Base-by-base conservation (phyloP, 1,140 invertebrate species). In the Rhyzopertha dominica region DNA sequence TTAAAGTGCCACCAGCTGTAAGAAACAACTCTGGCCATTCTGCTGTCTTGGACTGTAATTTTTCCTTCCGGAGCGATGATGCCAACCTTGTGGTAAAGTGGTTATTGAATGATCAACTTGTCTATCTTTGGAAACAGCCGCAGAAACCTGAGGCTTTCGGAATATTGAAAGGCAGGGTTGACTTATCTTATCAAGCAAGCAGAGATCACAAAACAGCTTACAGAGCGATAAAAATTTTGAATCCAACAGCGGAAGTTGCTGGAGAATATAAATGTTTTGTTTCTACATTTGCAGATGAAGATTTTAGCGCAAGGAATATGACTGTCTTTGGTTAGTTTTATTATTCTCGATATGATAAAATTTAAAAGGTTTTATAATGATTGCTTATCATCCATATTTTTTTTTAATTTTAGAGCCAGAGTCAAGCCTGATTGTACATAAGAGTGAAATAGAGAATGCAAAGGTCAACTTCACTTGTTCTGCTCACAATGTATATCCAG, bases 41-140 rank as follows among this genome's bases (percentile, higher is more conserved):
- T 28, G 74, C 79, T 1, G 70, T 82, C 14, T 60, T 85, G 14
- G 82, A 85, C 57, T 85, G 82, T 55, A 74, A 81, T 49, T 84
- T 82, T 58, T 66, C 62, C 2, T 68, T 77, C 8, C 53, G 73
- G 37, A 65, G 76, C 1, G 65, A 74, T 17, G 68, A 72, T 19
- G 56, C 63, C 1, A 76, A 77, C 14, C 61, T 85, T 16, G 79
- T 82, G 9, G 75, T 85, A 9, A 82, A 84, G 63, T 85, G 82
- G 82, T 82, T 72, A 57, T 73, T 80, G 43, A 78, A 81, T 52
- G 66, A 74, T 35, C 69, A 66, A 18, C 71, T 80, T 2, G 74
- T 81, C 5, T 85, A 84, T 58, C 81, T 84, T 64, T 85, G 81
- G 81, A 81, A 83, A 53, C 69, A 75, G 31, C 63, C 69, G 8